phyloP scores from a whole-genome alignment of 2,797 vertebrate species.

The Peromyscus attwateri region DNA sequence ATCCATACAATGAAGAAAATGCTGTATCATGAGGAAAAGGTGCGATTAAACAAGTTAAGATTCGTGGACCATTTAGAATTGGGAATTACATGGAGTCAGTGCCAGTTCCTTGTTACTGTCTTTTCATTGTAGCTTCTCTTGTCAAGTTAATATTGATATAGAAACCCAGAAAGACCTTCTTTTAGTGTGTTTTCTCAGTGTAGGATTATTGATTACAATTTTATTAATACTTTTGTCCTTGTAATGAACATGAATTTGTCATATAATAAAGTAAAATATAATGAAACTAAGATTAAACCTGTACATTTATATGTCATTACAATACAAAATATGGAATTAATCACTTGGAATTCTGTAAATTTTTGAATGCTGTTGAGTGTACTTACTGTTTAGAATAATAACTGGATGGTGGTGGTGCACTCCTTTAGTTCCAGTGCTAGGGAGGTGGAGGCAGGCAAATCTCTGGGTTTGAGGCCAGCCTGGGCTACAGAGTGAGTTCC shows the following conservation, averaged over 20 bases:
- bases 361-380: constrained; percentile 13
- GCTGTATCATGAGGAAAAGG: background rate
- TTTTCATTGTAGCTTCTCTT: constrained; percentile 21
- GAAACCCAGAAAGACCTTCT: constrained; percentile 11
- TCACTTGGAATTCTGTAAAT: background rate
- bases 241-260: background rate
- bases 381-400: background rate
- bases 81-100: background rate
- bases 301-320: constrained; percentile 26
- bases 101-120: constrained; percentile 1
- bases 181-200: background rate
- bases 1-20: constrained; percentile 52
- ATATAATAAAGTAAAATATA: constrained; percentile 42
- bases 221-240: background rate
- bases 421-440: background rate
- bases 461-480: background rate
- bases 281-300: constrained; percentile 40
- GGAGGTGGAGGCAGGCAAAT: background rate
- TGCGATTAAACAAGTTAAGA: constrained; percentile 36
- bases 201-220: background rate
- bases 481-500: background rate
- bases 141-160: constrained; percentile 10
- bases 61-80: constrained; percentile 26
- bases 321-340: background rate
- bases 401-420: background rate